These are phyloP conservation scores for Resseliella maxima DNA, from an alignment of 2,888 invertebrate genomes.

Conservation along the genomic window DNA sequence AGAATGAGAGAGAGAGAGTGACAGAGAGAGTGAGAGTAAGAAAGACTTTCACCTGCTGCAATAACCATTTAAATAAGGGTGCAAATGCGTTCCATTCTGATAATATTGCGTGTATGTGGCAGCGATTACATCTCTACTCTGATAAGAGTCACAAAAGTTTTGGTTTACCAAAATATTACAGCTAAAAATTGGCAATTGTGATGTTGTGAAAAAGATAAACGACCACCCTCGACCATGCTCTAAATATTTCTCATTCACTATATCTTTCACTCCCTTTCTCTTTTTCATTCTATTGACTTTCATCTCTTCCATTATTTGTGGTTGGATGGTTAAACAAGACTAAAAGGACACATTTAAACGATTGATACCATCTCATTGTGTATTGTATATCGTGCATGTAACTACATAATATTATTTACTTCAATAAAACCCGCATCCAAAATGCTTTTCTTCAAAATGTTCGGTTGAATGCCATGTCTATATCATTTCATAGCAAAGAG, in stretches of 20 bases:
- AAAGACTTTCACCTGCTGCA: not conserved
- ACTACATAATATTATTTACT: constrained; percentile 36
- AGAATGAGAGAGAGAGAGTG: too few relatives aligned
- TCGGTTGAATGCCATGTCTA: constrained; percentile 8
- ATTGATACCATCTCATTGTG: constrained; percentile 13
- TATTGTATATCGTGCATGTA: not conserved
- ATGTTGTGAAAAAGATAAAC: constrained; percentile 23
- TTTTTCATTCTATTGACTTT: too few relatives aligned
- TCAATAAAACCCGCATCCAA: not conserved
- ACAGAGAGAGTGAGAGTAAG: not conserved
- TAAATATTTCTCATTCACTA: not conserved
- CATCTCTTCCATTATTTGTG: not conserved
- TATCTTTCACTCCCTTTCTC: not conserved
- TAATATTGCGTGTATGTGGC: not conserved
- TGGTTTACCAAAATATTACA: constrained; percentile 13
- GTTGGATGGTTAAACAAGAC: not conserved
- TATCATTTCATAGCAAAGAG: not conserved
- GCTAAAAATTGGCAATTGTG: not conserved
- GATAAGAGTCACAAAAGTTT: not conserved
- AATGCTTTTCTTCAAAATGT: not conserved
- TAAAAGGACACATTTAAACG: constrained; percentile 27
- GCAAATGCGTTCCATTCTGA: not conserved
- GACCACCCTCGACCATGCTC: not conserved
- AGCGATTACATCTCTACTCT: not conserved
- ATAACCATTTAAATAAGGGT: constrained; percentile 12